A percentile compares a stretch with the other conserved stretches of the same genome.
These are phyloP conservation scores for Holacanthus passer DNA, from an alignment of 2,113 vertebrate species.

Conservation along the genomic window DNA sequence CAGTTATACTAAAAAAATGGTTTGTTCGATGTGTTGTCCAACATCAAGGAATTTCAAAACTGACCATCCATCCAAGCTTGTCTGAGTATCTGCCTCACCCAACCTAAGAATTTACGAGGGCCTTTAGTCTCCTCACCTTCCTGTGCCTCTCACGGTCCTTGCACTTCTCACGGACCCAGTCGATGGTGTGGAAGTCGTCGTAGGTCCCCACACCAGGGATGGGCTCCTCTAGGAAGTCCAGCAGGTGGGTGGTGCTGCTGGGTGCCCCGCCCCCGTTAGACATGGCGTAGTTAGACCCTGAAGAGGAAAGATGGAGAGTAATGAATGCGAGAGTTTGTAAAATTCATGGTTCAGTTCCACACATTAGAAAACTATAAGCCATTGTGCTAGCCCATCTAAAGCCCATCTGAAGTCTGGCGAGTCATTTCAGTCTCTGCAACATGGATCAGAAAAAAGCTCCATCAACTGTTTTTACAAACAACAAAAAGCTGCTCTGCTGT, in stretches of 20 bases:
- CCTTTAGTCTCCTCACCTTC: conserved; percentile 84
- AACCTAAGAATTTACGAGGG: not conserved
- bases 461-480: not conserved
- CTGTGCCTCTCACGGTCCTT: conserved; percentile 97
- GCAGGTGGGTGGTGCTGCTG: conserved; percentile 94
- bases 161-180: conserved; percentile 99
- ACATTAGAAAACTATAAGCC: no score
- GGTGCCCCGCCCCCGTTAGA: conserved; percentile 94
- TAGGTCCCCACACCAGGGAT: conserved; percentile 99
- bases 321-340: not conserved
- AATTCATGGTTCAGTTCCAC: not conserved
- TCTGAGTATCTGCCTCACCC: not conserved
- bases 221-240: conserved; percentile 98
- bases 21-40: not conserved
- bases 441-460: not conserved
- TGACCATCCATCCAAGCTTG: no score
- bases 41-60: not conserved
- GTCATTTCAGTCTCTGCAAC: not conserved
- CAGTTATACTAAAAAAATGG: not conserved
- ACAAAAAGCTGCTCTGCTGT: not conserved
- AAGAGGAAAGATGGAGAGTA: not conserved
- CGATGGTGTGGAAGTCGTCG: conserved; percentile 99
- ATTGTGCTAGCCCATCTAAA: no score
- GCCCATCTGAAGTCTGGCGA: no score
- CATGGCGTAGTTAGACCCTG: conserved; percentile 97